Evolutionary conservation across 2,888 invertebrate species (phyloP).

Genomic region (Eretmocerus hayati): DNA sequence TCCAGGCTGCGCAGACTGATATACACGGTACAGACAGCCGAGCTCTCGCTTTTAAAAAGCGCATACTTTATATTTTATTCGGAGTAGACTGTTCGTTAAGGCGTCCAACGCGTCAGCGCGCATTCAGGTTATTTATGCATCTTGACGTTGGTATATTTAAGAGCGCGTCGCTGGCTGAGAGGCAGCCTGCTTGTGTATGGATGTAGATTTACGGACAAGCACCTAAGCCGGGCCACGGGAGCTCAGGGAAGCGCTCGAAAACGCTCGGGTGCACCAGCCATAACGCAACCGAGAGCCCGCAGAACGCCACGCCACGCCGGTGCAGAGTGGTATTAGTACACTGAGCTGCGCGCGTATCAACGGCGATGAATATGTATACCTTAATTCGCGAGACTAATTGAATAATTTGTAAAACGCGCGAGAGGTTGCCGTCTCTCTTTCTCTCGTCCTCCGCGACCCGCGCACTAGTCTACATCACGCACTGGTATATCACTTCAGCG

Average conservation of each 20-base stretch:
- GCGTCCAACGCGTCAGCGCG: conserved; percentile 36
- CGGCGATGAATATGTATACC: conserved; percentile 47
- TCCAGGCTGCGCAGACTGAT: no score
- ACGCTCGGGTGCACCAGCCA: conserved; percentile 6
- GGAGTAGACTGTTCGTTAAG: conserved; percentile 37
- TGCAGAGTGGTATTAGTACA: no score
- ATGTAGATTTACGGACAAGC: background rate
- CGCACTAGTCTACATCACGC: no score
- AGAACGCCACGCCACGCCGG: no score
- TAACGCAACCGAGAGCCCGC: no score
- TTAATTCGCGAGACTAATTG: conserved; percentile 48
- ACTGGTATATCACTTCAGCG: no score
- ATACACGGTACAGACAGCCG: no score
- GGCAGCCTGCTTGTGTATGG: conserved; percentile 11
- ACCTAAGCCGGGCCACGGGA: background rate
- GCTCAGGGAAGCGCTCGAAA: conserved; percentile 13
- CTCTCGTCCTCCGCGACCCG: conserved; percentile 2
- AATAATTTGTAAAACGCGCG: conserved; percentile 47
- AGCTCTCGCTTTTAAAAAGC: conserved; percentile 11
- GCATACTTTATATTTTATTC: conserved; percentile 16
- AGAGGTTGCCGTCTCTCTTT: conserved; percentile 18
- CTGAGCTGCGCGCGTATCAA: conserved; percentile 29
- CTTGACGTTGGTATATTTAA: conserved; percentile 30
- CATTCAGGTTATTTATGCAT: conserved; percentile 43
- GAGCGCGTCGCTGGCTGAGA: conserved; percentile 18